Base-by-base conservation (phyloP, 1,140 invertebrate genomes). In the Leptinotarsa defecta region DNA sequence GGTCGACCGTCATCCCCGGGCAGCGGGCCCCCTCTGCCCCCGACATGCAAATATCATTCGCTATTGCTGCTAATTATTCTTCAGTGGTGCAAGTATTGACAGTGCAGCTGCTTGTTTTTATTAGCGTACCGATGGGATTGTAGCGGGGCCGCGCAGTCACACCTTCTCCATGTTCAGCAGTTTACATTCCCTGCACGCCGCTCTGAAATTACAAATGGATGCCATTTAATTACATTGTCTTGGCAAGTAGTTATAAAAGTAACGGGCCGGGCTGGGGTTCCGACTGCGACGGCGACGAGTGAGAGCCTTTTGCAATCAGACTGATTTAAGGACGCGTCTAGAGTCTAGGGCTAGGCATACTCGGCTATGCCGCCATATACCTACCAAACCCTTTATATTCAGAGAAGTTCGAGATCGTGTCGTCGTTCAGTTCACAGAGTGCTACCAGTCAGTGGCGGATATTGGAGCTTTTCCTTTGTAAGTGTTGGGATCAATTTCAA, bases 201-300 rank as follows among this genome's bases (percentile, higher is more conserved):
- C 77, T 81, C 77, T 78, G 80, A 85, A 84, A 84, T 85, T 85
- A 85, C 84, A 83, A 85, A 85, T 85, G 84, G 84, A 84, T 85
- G 84, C 83, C 84, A 85, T 84, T 85, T 85, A 85, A 85, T 85
- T 85, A 85, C 84, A 84, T 84, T 85, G 84, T 84, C 84, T 84
- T 83, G 82, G 81, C 84, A 83, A 83, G 78, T 83, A 84, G 84
- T 84, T 85, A 82, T 85, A 84, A 84, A 85, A 84, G 83, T 84
- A 85, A 85, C 81, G 80, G 82, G 75, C 81, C 77, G 80, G 81
- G 80, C 81, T 75, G 68, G 68, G 68, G 63, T 57, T 43, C 57
- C 69, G 48, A 62, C 13, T 48, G 27, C 34, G 74, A 48, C 20
- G 79, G 27, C 34, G 74, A 48, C 15, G 79, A 81, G 81, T 74